A percentile compares a stretch with the other conserved stretches of the same genome.
Conservation (phyloP, 2,113 vertebrate genomes). For the Tachuris rubrigastra region DNA sequence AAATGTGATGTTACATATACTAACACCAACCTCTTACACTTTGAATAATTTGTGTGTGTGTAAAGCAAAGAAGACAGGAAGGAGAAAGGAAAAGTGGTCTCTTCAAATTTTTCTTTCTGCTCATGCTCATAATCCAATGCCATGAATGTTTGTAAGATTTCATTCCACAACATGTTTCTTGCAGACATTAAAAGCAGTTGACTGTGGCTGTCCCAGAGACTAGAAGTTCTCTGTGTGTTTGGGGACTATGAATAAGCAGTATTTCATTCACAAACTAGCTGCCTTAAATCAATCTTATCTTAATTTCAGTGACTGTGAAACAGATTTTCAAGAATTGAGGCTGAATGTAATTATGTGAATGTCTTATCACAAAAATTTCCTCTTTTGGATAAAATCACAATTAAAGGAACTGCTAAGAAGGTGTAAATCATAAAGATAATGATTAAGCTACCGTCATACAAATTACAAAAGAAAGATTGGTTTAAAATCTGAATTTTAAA, state of each 20-base stretch:
- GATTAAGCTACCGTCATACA: neutral
- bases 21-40: neutral
- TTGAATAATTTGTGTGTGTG: neutral
- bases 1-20: neutral
- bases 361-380: neutral
- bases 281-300: neutral
- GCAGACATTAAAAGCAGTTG: neutral
- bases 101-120: neutral
- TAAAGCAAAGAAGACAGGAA: neutral
- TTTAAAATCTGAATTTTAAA: neutral
- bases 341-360: neutral
- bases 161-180: neutral
- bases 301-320: neutral
- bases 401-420: neutral
- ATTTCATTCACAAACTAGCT: neutral
- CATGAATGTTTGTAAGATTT: neutral
- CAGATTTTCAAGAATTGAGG: neutral
- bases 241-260: neutral
- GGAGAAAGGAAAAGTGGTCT: neutral
- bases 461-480: neutral
- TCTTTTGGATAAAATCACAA: neutral
- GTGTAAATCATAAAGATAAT: neutral
- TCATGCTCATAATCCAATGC: neutral
- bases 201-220: neutral
- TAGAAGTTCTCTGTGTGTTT: neutral